Evolutionary conservation across 2,888 invertebrate species (phyloP), one percentile per base, ranked within the genome.

Genomic region (Parochlus steinenii): DNA sequence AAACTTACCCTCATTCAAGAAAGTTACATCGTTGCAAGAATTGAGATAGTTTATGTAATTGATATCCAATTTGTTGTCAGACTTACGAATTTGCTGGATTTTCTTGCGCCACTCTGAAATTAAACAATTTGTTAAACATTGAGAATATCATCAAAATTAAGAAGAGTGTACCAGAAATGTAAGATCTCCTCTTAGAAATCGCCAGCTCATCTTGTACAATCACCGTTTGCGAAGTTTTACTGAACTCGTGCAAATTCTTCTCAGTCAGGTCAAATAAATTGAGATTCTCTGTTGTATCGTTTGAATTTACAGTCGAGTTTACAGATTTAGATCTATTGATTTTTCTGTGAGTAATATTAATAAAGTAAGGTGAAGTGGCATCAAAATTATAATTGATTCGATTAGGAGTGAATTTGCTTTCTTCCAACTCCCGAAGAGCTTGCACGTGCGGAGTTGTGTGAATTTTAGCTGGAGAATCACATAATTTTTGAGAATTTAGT

Each of bases 311-410:
- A 14, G 8, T 14, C 5, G 27, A 31, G n/a, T 25, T 31, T 22
- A 25, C 15, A 6, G 14, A 26, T 11, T n/a, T 10, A 5, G 27
- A 29, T 24, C 47, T 38, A 4, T 33, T 34, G 20, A 51, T 46
- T n/a, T 52, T 46, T 15, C 56, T 48, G 42, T 58, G 58, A 3
- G 57, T 59, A n/a, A 59, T 56, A 33, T 59, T 56, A 10, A 59
- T 54, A 32, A 53, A 58, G 37, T 56, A 58, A 0, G 58, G 58
- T 8, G 57, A 57, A 3, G 57, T 55, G 0, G 48, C 50, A 44
- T 58, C 56, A 26, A 54, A 51, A 40, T 58, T 59, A 34, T 57
- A 58, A 39, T 53, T 48, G 2, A 52, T 42, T 3, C 48, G 47
- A 39, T 52, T 51, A 5, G 52, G 52, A 3, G 52, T 52, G 17